Conservation (phyloP, 2,888 invertebrate genomes). For the Celastrina argiolus region DNA sequence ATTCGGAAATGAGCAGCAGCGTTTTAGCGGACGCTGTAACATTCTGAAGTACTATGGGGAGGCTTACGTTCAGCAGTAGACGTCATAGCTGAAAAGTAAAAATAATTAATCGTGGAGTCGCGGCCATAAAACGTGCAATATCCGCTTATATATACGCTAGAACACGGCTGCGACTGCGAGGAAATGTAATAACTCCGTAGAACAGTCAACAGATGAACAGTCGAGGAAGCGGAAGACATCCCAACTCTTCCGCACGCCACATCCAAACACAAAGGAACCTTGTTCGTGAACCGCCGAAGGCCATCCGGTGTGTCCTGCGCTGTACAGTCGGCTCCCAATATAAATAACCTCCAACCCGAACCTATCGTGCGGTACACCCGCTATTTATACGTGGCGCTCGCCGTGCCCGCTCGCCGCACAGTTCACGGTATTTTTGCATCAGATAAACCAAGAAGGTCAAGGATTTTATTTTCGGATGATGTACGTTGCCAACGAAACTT, state of each 20-base stretch:
- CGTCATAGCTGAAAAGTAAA: no score
- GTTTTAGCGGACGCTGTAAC: no score
- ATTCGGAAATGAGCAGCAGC: no score
- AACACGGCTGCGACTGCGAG: no score
- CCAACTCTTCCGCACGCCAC: constrained; percentile 31
- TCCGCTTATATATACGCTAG: no score
- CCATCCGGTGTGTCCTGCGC: constrained; percentile 53
- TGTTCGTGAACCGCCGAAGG: constrained; percentile 74
- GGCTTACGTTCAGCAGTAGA: no score
- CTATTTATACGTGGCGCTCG: not conserved
- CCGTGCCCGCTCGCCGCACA: constrained; percentile 55
- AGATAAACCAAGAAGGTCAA: constrained; percentile 70
- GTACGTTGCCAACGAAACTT: constrained; percentile 56
- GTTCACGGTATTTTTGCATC: constrained; percentile 72
- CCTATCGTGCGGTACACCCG: not conserved
- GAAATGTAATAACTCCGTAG: no score
- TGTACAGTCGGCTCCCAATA: not conserved
- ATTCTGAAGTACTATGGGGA: no score
- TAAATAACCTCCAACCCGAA: not conserved
- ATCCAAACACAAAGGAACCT: constrained; percentile 64
- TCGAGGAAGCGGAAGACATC: constrained; percentile 15
- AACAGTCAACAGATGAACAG: no score
- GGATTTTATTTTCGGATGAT: constrained; percentile 71
- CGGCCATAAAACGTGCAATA: no score
- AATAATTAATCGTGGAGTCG: no score